Conservation (phyloP, 2,797 vertebrate species). For the Steatocranus sp. region DNA sequence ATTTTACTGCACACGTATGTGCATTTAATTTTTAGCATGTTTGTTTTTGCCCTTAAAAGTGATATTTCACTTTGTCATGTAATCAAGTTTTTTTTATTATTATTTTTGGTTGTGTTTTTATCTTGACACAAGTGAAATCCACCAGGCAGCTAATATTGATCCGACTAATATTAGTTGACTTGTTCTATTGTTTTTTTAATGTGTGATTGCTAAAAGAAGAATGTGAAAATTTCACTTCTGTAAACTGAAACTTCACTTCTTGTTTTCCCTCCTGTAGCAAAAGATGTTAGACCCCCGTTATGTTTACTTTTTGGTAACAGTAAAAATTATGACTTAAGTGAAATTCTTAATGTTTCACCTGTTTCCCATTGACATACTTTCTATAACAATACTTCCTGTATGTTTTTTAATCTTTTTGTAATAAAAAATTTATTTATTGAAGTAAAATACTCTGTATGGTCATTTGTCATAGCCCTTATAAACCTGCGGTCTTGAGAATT, state of each 20-base stretch:
- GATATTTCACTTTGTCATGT: not conserved
- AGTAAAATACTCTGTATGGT: conserved; percentile 33
- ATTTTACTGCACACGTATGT: not conserved
- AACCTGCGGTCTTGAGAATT: not conserved
- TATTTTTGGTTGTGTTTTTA: not conserved
- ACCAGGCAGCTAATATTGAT: conserved; percentile 40
- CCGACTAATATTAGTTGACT: not conserved
- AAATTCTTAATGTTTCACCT: not conserved
- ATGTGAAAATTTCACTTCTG: not conserved
- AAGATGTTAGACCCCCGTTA: not conserved
- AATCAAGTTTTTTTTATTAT: not conserved
- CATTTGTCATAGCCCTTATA: not conserved
- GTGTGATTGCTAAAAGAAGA: not conserved
- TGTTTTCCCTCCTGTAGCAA: not conserved
- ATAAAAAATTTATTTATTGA: conserved; percentile 67
- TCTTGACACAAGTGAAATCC: not conserved
- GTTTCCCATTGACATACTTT: conserved; percentile 2
- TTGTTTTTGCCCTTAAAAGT: not conserved
- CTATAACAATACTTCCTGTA: conserved; percentile 2
- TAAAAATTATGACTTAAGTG: not conserved
- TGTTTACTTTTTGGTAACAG: not conserved
- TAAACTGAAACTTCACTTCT: not conserved
- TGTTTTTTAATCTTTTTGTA: conserved; percentile 54
- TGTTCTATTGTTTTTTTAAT: not conserved
- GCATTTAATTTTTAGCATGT: not conserved